Base-by-base conservation (phyloP, 2,888 invertebrate species). In the Eupithecia inturbata region DNA sequence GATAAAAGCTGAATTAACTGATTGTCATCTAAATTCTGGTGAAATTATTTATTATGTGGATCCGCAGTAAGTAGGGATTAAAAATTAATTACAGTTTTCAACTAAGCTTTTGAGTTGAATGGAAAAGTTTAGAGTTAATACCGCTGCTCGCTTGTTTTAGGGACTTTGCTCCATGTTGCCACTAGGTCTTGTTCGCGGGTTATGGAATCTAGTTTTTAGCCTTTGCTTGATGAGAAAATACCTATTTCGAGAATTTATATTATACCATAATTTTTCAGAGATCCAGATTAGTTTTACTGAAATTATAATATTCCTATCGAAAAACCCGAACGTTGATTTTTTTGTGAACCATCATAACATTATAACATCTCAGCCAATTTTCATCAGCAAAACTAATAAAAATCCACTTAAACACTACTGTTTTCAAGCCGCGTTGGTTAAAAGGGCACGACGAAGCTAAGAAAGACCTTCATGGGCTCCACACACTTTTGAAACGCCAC, bases 1-100 rank as follows among this genome's bases (percentile, higher is more conserved):
- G 82, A 81, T 82, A 80, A 84, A 82, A 76, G 82, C 82, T 80
- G 80, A 86, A 86, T 87, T 84, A 88, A 83, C 85, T 83, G 86
- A 88, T 88, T 87, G 86, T 87, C 83, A 86, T 84, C 87, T 81
- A 80, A 86, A 85, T 82, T 83, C 82, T 82, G 80, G 82, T 79
- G 74, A 87, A 87, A 88, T 86, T 86, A 91, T 91, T 91, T 90
- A 88, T 89, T 90, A 89, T 88, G 85, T 85, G 86, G 88, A 89
- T 88, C 91, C 88, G 85, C 85, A 85, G 88, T 89, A 88, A 88
- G 85, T 86, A 64, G 80, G 89, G 91, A 92, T 92, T 92, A 91
- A 91, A 92, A 91, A 91, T 92, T 91, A 91, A 92, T 92, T 91
- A 91, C 87, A 88, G 88, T 89, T 89, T 80, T 78, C 81, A 87